phyloP scores from a whole-genome alignment of 1,140 invertebrate genomes.

The Calycopis cecrops region DNA sequence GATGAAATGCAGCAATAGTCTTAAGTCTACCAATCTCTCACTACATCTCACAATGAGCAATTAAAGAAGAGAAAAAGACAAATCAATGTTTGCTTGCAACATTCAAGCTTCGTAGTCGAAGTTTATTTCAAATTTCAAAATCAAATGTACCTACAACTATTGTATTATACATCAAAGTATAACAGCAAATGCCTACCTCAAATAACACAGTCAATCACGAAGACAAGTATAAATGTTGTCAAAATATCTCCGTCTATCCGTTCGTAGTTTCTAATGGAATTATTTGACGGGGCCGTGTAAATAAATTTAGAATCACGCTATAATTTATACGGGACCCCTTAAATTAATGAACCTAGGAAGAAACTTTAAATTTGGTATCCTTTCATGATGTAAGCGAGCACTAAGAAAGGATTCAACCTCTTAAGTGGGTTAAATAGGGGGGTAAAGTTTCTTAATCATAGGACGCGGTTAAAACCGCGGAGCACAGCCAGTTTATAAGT shows the following conservation, averaged over 20 bases:
- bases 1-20: no score
- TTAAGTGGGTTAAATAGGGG: no score
- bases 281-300: not conserved
- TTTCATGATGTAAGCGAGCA: not conserved
- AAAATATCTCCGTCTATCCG: not conserved
- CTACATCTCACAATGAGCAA: no score
- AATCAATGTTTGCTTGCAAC: no score
- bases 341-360: not conserved
- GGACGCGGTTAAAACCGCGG: no score
- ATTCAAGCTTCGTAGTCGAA: no score
- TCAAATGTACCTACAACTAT: not conserved
- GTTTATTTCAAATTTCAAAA: not conserved
- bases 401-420: no score
- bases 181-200: not conserved
- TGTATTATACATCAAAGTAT: not conserved
- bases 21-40: no score
- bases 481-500: no score
- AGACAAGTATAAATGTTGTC: conserved; percentile 2
- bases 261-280: conserved; percentile 10
- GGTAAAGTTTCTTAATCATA: no score
- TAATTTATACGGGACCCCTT: not conserved
- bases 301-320: not conserved
- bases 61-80: no score
- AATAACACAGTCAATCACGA: conserved; percentile 3
- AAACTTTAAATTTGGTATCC: not conserved